Conservation (phyloP, 2,888 invertebrate genomes). For the Clusia tigrina region DNA sequence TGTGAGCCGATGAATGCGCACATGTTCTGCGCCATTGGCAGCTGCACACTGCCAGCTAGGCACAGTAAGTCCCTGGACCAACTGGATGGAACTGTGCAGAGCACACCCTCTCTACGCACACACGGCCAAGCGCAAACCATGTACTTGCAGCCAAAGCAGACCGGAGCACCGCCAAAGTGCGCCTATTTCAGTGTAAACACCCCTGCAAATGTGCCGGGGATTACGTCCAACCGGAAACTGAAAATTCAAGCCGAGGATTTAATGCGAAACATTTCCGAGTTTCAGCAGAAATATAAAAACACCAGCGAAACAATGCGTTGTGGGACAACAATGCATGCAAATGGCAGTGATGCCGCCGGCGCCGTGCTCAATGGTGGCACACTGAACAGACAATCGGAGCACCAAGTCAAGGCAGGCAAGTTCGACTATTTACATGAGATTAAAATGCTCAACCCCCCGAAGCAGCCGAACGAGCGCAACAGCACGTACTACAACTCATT, state of each 20-base stretch:
- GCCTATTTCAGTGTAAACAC: conserved; percentile 31
- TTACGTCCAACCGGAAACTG: conserved; percentile 43
- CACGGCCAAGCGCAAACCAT: conserved; percentile 29
- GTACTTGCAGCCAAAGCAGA: conserved; percentile 30
- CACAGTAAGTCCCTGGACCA: conserved; percentile 87
- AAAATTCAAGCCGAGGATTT: conserved; percentile 67
- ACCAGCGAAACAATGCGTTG: conserved; percentile 62
- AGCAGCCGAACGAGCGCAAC: conserved; percentile 39
- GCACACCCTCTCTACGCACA: conserved; percentile 62
- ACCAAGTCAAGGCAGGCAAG: conserved; percentile 41
- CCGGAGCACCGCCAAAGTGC: conserved; percentile 33
- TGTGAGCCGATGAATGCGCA: conserved; percentile 38
- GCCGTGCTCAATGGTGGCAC: conserved; percentile 32
- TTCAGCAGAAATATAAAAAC: conserved; percentile 72
- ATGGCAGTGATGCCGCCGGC: conserved; percentile 16
- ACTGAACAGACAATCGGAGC: conserved; percentile 38
- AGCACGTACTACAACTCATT: conserved; percentile 60
- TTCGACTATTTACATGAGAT: conserved; percentile 63
- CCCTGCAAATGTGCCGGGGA: background rate
- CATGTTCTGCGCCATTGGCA: conserved; percentile 51
- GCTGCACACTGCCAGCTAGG: conserved; percentile 72
- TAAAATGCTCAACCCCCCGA: conserved; percentile 60
- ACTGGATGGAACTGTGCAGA: conserved; percentile 65
- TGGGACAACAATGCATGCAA: conserved; percentile 12
- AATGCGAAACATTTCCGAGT: conserved; percentile 70